Conservation (phyloP, 2,113 vertebrate species). For the Maccullochella peelii region DNA sequence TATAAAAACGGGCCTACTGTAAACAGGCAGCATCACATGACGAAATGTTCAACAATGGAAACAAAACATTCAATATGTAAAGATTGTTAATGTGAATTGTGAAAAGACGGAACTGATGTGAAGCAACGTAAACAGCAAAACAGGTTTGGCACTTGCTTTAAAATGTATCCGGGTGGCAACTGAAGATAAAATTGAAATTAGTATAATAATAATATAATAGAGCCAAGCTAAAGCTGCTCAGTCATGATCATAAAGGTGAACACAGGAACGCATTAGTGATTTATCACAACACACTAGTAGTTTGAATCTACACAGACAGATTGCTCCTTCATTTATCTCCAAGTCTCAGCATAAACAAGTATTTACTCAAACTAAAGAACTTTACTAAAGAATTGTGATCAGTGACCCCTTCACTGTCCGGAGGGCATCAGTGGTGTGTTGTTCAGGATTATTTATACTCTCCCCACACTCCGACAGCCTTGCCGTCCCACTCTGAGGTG, state of each 20-base stretch:
- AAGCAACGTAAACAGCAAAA: background rate
- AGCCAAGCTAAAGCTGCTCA: background rate
- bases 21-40: background rate
- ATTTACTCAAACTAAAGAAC: no score
- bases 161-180: background rate
- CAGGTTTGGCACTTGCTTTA: background rate
- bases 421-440: background rate
- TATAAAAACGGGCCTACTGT: background rate
- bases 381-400: background rate
- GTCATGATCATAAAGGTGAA: background rate
- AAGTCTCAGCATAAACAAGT: background rate
- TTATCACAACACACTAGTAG: conserved; percentile 2
- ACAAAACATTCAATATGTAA: background rate
- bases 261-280: background rate
- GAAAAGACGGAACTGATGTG: background rate
- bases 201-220: conserved; percentile 23
- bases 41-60: background rate
- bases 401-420: background rate
- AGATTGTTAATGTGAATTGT: background rate
- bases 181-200: background rate
- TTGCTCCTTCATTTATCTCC: background rate
- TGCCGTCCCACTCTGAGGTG: conserved; percentile 86
- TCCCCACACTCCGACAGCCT: conserved; percentile 86
- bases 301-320: background rate
- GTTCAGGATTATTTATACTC: conserved; percentile 78